Conservation (phyloP, 1,140 invertebrate genomes). For the Brachionus asplanchnoidis region DNA sequence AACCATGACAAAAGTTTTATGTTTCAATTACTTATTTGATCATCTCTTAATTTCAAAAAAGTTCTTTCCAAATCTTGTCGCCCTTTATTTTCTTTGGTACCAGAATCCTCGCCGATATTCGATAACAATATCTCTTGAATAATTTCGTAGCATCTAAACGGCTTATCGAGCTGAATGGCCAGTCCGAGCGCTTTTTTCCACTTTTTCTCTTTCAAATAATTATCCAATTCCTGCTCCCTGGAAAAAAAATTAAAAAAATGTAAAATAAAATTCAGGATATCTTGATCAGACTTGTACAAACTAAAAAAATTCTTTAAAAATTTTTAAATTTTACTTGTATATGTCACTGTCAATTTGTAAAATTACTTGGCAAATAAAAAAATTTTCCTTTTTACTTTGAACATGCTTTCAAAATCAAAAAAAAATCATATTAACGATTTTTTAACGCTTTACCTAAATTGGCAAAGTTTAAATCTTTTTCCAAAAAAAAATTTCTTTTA, state of each 20-base stretch:
- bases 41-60: constrained; percentile 66
- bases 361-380: too few species aligned
- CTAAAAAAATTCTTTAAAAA: too few species aligned
- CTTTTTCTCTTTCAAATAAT: constrained; percentile 72
- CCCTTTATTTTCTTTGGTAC: constrained; percentile 48
- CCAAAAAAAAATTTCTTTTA: too few species aligned
- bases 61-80: constrained; percentile 62
- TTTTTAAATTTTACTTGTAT: too few species aligned
- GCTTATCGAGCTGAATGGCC: constrained; percentile 74
- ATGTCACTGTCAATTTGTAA: too few species aligned
- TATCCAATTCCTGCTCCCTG: constrained; percentile 74
- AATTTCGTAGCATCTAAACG: constrained; percentile 73
- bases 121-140: constrained; percentile 62
- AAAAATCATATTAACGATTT: too few species aligned
- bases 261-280: too few species aligned
- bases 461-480: too few species aligned
- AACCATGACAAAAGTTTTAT: background rate
- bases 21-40: constrained; percentile 62
- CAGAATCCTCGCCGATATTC: constrained; percentile 46
- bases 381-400: too few species aligned
- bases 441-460: too few species aligned
- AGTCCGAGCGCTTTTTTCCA: constrained; percentile 73
- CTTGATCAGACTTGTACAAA: too few species aligned
- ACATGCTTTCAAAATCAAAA: too few species aligned
- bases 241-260: background rate